Conservation (phyloP, 2,797 vertebrate species). For the Enoplosus armatus region DNA sequence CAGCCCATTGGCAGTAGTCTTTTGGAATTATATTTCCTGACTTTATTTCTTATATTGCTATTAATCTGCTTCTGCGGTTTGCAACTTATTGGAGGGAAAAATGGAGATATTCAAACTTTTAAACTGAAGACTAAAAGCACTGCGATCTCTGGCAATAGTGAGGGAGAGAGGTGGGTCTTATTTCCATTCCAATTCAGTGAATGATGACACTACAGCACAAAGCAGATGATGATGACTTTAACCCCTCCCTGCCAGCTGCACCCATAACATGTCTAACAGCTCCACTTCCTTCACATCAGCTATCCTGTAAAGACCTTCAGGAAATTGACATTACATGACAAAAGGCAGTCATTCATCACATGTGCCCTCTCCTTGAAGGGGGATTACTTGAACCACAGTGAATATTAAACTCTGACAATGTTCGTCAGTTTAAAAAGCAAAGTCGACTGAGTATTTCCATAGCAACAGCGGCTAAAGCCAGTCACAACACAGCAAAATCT, state of each 20-base stretch:
- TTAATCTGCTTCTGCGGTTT: background rate
- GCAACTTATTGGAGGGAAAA: slow-evolving; percentile 1
- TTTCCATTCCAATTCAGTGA: slow-evolving; percentile 41
- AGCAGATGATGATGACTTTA: slow-evolving; percentile 24
- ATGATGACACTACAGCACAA: slow-evolving; percentile 41
- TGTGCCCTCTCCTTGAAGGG: slow-evolving; percentile 31
- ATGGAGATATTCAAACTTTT: slow-evolving; percentile 12
- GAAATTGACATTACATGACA: slow-evolving; percentile 49
- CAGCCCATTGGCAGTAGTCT: background rate
- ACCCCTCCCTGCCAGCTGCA: background rate
- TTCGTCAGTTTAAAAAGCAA: slow-evolving; percentile 48
- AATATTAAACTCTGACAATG: slow-evolving; percentile 46
- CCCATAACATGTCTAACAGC: slow-evolving; percentile 8
- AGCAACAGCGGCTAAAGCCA: slow-evolving; percentile 49
- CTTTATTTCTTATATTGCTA: background rate
- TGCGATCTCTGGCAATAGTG: slow-evolving; percentile 18
- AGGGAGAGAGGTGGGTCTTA: background rate
- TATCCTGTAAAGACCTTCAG: slow-evolving; percentile 39
- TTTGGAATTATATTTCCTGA: slow-evolving; percentile 1
- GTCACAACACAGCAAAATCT: slow-evolving; percentile 39
- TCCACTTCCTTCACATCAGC: slow-evolving; percentile 26
- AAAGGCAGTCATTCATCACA: slow-evolving; percentile 42
- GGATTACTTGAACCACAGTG: slow-evolving; percentile 50
- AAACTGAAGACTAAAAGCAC: background rate
- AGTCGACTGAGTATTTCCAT: slow-evolving; percentile 45